Conservation (phyloP, 2,888 invertebrate genomes). For the Plutella xylostella region DNA sequence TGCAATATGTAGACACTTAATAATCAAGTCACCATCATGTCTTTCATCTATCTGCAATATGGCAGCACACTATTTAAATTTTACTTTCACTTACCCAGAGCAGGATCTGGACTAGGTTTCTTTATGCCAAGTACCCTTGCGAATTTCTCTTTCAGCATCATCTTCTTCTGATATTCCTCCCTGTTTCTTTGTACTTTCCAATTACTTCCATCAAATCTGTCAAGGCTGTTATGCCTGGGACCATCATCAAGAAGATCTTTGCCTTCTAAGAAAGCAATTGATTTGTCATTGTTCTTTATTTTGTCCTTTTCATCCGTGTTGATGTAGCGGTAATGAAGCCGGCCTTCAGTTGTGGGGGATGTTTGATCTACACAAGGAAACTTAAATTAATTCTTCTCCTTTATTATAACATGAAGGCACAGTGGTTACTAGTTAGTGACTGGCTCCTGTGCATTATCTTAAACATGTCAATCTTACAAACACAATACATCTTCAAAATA, state of each 20-base stretch:
- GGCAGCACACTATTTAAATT: too few species aligned
- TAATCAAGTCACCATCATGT: too few species aligned
- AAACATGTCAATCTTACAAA: too few species aligned
- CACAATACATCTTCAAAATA: neutral
- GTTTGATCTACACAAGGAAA: neutral
- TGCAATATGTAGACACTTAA: too few species aligned
- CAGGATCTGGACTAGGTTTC: conserved; percentile 32
- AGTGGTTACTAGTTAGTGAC: too few species aligned
- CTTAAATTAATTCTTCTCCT: too few species aligned
- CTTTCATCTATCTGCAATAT: too few species aligned
- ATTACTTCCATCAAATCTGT: conserved; percentile 35
- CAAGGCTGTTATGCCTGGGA: conserved; percentile 21
- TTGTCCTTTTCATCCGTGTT: conserved; percentile 42
- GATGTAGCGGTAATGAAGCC: conserved; percentile 36
- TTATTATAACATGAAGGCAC: too few species aligned
- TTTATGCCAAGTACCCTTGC: conserved; percentile 38
- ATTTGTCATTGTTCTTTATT: conserved; percentile 57
- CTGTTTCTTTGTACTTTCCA: conserved; percentile 42
- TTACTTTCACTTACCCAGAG: conserved; percentile 27
- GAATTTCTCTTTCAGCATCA: conserved; percentile 45
- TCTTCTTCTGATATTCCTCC: conserved; percentile 36
- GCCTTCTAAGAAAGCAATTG: conserved; percentile 52
- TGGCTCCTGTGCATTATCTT: too few species aligned
- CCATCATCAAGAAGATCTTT: conserved; percentile 46
- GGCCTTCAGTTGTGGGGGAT: conserved; percentile 22